Percentiles rank a stretch among this genome's conserved stretches.
Evolutionary conservation across 1,140 invertebrate species (phyloP).

Genomic region (Centruroides sculpturatus): DNA sequence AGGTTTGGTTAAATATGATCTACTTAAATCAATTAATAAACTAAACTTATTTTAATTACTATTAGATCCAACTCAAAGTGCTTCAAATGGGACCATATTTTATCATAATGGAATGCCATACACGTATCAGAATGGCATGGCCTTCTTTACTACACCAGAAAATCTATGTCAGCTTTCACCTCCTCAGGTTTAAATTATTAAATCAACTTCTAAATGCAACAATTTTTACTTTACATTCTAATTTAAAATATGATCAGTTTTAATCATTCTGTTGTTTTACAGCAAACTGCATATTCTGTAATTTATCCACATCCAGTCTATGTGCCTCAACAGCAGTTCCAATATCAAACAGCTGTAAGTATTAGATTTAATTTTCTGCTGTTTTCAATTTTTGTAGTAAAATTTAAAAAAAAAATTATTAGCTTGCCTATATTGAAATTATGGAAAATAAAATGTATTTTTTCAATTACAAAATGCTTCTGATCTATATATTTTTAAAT

Average conservation of each 20-base stretch:
- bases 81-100: constrained; percentile 39
- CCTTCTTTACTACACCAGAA: constrained; percentile 31
- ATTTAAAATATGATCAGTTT: neutral
- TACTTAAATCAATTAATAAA: no score
- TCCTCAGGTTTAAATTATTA: constrained; percentile 7
- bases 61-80: constrained; percentile 23
- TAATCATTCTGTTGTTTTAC: constrained; percentile 14
- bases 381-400: no score
- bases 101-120: constrained; percentile 40
- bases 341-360: constrained; percentile 9
- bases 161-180: constrained; percentile 9
- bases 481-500: no score
- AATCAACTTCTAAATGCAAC: no score
- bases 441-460: no score
- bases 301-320: constrained; percentile 12
- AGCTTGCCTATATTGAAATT: no score
- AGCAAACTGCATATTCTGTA: neutral
- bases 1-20: no score
- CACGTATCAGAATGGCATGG: constrained; percentile 43
- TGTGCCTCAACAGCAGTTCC: constrained; percentile 10
- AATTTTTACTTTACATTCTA: no score
- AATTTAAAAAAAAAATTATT: no score
- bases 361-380: neutral
- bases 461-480: no score
- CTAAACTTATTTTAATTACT: neutral